Base-by-base conservation (phyloP, 2,888 invertebrate genomes). In the Hoplodrina blanda region DNA sequence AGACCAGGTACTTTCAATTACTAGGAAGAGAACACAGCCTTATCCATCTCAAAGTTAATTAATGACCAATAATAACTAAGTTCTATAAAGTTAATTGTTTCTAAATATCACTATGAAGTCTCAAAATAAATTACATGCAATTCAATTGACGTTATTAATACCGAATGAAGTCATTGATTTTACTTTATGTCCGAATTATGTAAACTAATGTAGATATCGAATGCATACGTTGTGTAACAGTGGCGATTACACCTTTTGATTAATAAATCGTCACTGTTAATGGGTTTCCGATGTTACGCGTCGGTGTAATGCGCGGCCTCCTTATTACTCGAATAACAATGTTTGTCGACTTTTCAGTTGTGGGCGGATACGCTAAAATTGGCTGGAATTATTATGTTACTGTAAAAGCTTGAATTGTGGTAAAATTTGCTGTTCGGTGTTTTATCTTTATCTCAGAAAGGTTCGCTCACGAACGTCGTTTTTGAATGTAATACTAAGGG, bases 211-310 rank as follows among this genome's bases (percentile, higher is more conserved):
- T 78, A 62, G 61, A 57, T 68, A 60, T 71, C 65, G 20, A 74
- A 62, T 64, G 52, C 25, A 65, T 68, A 33, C 10, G 62, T 70
- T 82, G 76, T 65, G 69, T 69, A 72, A 82, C 46, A 62, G 44
- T 63, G 49, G 53, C 61, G 37, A 63, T 69, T 56, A 69, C 62
- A 78, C 61, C 37, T 74, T 72, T 76, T 53, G 59, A 70, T 60
- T 70, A 62, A 80, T 85, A 84, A 85, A 84, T 85, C 78, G 76
- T 74, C 61, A 50, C 17, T 63, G 62, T 72, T 89, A 89, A 89
- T 89, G 87, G 80, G 71, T 83, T 88, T 87, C 59, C 78, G 73
- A 82, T 86, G 87, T 89, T 84, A 86, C 83, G 73, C 78, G 81
- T 81, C 83, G 78, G 82, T 90, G 83, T 87, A 85, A 89, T 73